Evolutionary conservation across 2,113 vertebrate genomes (phyloP).

Genomic region (Microcebus tavaratra): DNA sequence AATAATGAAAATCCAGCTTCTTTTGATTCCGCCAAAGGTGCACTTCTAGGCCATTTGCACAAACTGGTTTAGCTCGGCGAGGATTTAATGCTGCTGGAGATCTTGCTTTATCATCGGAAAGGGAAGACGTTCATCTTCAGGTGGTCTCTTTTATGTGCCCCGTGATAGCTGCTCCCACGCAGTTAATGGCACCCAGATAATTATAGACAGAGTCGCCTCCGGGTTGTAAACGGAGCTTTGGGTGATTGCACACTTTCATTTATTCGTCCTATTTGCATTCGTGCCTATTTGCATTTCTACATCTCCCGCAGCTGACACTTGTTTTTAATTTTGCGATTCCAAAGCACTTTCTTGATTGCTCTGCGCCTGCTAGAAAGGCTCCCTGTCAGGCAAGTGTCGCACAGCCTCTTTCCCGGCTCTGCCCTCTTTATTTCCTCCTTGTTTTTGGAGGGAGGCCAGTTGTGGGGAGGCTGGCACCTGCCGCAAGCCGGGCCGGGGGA

Average conservation of each 20-base stretch:
- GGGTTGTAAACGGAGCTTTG: not conserved
- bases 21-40: not conserved
- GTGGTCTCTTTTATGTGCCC: not conserved
- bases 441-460: slow-evolving; percentile 50
- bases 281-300: not conserved
- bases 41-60: not conserved
- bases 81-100: accelerated
- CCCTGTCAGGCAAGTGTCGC: not conserved
- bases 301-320: not conserved
- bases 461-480: not conserved
- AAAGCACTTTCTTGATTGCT: slow-evolving; percentile 3
- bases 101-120: not conserved
- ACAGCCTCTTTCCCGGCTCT: not conserved
- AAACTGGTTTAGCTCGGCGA: not conserved
- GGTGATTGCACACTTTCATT: not conserved
- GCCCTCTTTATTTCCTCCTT: not conserved
- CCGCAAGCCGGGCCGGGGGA: not conserved
- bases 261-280: not conserved
- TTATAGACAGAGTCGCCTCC: not conserved
- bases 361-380: not conserved
- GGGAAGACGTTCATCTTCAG: not conserved
- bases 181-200: slow-evolving; percentile 11
- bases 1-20: not conserved
- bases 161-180: not conserved
- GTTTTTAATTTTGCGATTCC: not conserved